Conservation (phyloP, 2,113 vertebrate species). For the Varanus salvator region DNA sequence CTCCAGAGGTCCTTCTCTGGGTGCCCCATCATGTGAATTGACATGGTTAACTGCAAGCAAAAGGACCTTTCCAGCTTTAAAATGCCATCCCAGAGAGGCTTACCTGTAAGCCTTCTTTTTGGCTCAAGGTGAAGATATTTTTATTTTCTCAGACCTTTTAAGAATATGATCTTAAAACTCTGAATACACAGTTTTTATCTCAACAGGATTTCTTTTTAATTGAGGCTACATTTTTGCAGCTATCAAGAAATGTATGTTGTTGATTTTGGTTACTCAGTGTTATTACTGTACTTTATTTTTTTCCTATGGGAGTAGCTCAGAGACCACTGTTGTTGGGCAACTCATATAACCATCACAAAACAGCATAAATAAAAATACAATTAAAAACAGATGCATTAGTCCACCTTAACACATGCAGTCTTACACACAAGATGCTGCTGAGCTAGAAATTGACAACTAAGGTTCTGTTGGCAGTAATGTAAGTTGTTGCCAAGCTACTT, state of each 20-base stretch:
- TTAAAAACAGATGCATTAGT: background rate
- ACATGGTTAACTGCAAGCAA: background rate
- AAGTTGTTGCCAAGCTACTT: background rate
- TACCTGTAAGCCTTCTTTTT: too few species aligned
- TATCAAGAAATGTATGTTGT: background rate
- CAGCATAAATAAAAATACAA: too few species aligned
- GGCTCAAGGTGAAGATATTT: background rate
- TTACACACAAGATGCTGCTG: slow-evolving; percentile 12
- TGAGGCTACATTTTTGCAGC: background rate
- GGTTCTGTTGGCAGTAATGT: slow-evolving; percentile 3
- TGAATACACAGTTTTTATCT: background rate
- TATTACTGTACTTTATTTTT: background rate
- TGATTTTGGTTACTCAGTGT: too few species aligned
- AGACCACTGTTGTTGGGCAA: too few species aligned
- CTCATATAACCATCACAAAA: too few species aligned
- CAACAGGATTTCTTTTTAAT: background rate
- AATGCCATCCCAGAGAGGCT: background rate
- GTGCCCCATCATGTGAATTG: too few species aligned
- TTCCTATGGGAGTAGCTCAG: too few species aligned
- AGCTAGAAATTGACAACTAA: slow-evolving; percentile 21
- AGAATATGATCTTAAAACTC: background rate
- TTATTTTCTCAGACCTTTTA: background rate
- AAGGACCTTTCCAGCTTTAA: background rate
- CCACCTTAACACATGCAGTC: background rate
- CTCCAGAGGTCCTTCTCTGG: background rate